Evolutionary conservation across 2,888 invertebrate genomes (phyloP), one percentile per base, ranked within the genome.

Genomic region (Flexamia atlantica): DNA sequence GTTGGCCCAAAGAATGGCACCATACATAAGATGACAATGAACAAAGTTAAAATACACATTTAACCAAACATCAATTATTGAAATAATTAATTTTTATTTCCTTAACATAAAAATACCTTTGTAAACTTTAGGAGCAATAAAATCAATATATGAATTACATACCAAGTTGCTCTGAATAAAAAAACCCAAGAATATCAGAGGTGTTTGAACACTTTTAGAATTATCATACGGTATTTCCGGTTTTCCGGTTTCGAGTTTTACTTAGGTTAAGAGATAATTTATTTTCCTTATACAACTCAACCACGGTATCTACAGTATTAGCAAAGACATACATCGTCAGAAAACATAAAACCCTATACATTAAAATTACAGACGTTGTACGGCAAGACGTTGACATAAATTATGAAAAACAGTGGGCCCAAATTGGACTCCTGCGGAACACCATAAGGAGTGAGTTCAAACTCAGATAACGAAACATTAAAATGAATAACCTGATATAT

Each of bases 41-140:
- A 76, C 42, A 76, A 42, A 76, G 23, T 42, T 40, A 42, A 46
- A 40, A 42, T 76, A 74, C 23, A 76, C 28, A 28, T 30, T 14
- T 40, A 76, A 76, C 17, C 28, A 76, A 17, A 76, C 14, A 14
- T 40, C 10, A 4, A 53, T 36, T 36, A 42, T n/a, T n/a, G 72
- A 76, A 46, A 76, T 42, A 25, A 42, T 40, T 42, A 28, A 23
- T 50, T 76, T 42, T 9, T 42, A 76, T 50, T 76, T 76, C 28
- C 76, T 76, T 42, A 76, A n/a, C 42, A 76, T 40, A 40, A 42
- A 76, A 36, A 76, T n/a, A 4, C 76, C 76, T 76, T 76, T 76
- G 17, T 12, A 46, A 3, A 76, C 76, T 42, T 76, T 76, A 4
- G 76, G 42, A 5, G 30, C 17, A 7, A 50, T 42, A 30, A 30